These are phyloP conservation scores for Sclerurus mexicanus DNA, from an alignment of 2,113 vertebrate genomes.

Conservation along the genomic window DNA sequence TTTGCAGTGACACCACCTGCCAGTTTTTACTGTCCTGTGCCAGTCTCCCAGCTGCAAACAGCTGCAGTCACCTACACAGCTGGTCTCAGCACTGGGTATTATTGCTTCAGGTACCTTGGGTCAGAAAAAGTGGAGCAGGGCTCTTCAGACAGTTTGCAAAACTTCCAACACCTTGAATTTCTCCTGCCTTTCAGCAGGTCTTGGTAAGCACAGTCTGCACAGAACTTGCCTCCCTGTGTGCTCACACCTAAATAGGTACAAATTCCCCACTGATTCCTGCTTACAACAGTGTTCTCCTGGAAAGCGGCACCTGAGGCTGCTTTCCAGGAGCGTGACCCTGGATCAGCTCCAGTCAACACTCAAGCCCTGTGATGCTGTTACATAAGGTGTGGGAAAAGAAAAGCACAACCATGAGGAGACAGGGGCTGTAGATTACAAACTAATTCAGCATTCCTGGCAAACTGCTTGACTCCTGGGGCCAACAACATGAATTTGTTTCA, in stretches of 20 bases:
- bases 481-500: background rate
- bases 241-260: background rate
- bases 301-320: background rate
- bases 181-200: background rate
- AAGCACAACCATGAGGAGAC: background rate
- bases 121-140: background rate
- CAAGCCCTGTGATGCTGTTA: background rate
- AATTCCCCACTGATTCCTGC: background rate
- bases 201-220: background rate
- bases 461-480: background rate
- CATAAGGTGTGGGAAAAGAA: background rate
- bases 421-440: background rate
- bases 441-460: slow-evolving; percentile 4
- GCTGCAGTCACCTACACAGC: background rate
- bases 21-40: background rate
- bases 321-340: background rate
- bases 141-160: background rate
- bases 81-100: background rate
- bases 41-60: background rate
- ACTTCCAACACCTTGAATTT: background rate
- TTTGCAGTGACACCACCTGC: background rate
- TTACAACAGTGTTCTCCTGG: background rate
- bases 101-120: background rate
- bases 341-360: background rate
- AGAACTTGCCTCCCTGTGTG: background rate